Evolutionary conservation across 2,113 vertebrate genomes (phyloP).

Genomic region (Orientallactaga bullata): DNA sequence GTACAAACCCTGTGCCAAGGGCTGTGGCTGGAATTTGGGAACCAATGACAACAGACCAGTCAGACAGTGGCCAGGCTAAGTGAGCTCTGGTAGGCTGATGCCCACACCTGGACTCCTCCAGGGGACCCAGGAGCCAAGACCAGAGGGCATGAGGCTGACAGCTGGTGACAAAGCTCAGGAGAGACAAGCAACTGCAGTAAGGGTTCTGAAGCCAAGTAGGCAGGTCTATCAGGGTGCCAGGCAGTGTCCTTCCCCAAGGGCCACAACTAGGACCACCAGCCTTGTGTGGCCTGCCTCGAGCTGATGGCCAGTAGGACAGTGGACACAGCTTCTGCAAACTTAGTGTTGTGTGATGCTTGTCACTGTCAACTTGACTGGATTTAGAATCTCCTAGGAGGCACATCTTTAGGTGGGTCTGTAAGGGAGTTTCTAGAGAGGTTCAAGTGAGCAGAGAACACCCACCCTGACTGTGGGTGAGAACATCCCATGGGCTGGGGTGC

Average conservation of each 20-base stretch:
- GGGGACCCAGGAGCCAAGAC: neutral
- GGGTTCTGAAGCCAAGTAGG: neutral
- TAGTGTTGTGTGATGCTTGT: no score
- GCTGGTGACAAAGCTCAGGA: neutral
- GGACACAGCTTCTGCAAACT: neutral
- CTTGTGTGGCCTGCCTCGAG: neutral
- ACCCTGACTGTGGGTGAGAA: no score
- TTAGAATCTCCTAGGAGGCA: no score
- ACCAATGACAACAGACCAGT: neutral
- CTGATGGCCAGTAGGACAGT: neutral
- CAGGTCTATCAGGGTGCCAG: neutral
- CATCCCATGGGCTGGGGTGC: no score
- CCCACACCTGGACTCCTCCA: neutral
- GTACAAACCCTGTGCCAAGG: neutral
- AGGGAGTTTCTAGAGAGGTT: no score
- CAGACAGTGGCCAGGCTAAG: neutral
- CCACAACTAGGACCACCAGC: neutral
- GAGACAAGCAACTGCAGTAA: accelerated
- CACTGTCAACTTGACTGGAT: no score
- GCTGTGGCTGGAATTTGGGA: neutral
- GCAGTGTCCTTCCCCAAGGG: neutral
- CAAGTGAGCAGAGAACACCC: no score
- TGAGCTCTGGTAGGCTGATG: no score
- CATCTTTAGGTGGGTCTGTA: no score
- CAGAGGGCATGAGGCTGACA: neutral